phyloP scores from a whole-genome alignment of 2,113 vertebrate species.

The Neotoma lepida region DNA sequence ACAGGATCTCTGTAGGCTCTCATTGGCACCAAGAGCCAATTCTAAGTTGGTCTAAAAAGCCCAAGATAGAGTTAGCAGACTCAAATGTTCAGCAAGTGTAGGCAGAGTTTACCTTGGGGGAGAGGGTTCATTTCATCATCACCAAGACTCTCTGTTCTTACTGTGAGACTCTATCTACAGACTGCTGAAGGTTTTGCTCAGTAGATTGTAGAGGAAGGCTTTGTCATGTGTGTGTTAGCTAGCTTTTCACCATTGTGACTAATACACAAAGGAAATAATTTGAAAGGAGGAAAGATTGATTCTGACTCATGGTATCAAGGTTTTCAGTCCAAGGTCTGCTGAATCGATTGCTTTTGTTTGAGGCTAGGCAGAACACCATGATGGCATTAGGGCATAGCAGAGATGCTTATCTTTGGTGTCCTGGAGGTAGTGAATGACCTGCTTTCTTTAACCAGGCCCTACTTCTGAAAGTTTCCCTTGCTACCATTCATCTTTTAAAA shows the following conservation, averaged over 20 bases:
- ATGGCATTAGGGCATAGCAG: neutral
- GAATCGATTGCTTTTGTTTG: neutral
- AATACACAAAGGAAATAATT: neutral
- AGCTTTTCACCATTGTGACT: neutral
- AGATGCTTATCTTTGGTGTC: neutral
- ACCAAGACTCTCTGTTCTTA: neutral
- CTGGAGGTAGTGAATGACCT: neutral
- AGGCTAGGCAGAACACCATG: neutral
- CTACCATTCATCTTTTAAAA: neutral
- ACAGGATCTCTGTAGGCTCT: neutral
- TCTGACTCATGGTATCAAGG: neutral
- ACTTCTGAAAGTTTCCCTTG: neutral
- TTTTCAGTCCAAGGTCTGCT: neutral
- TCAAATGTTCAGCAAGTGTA: neutral
- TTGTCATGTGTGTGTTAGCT: neutral
- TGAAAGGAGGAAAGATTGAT: neutral
- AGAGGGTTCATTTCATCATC: neutral
- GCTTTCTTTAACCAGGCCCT: neutral
- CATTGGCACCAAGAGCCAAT: neutral
- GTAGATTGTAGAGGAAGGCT: neutral
- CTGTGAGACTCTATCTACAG: neutral
- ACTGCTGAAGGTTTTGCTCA: neutral
- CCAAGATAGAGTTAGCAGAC: neutral
- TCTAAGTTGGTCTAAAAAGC: neutral
- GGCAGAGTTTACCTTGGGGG: neutral